Conservation (phyloP, 2,797 vertebrate genomes). For the Thunnus albacares region DNA sequence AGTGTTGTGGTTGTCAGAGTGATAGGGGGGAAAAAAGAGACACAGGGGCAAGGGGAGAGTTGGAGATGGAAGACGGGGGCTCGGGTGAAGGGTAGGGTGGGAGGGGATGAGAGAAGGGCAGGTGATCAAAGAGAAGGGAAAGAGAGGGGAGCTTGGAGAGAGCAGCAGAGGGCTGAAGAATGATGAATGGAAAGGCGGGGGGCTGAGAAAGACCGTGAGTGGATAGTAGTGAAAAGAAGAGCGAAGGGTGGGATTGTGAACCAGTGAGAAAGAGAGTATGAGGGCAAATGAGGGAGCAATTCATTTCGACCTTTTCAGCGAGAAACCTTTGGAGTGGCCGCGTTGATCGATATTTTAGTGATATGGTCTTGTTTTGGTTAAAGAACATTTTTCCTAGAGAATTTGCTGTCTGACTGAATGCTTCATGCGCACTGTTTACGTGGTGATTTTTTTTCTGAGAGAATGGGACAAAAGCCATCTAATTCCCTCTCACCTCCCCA, state of each 20-base stretch:
- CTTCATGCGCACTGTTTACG: slow-evolving; percentile 39
- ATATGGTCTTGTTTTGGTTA: slow-evolving; percentile 62
- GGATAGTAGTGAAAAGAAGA: slow-evolving; percentile 11
- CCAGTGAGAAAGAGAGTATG: slow-evolving; percentile 15
- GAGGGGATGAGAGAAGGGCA: slow-evolving; percentile 18
- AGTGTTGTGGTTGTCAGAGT: slow-evolving; percentile 61
- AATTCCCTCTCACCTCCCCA: slow-evolving; percentile 55
- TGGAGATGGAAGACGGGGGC: slow-evolving; percentile 39
- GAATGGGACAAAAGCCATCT: slow-evolving; percentile 61
- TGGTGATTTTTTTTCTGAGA: slow-evolving; percentile 38
- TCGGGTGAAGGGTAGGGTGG: background rate
- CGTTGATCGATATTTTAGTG: slow-evolving; percentile 68
- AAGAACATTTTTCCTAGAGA: slow-evolving; percentile 46
- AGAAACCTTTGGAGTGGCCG: slow-evolving; percentile 42
- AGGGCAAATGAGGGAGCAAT: slow-evolving; percentile 27
- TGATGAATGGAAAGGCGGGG: slow-evolving; percentile 21
- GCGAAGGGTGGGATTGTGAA: slow-evolving; percentile 4
- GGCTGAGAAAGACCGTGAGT: background rate
- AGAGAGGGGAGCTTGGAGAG: slow-evolving; percentile 8
- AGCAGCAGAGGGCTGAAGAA: slow-evolving; percentile 4
- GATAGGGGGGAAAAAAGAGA: slow-evolving; percentile 11
- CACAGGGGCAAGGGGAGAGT: slow-evolving; percentile 23
- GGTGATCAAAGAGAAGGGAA: slow-evolving; percentile 28
- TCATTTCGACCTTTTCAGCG: slow-evolving; percentile 49
- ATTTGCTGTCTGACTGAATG: slow-evolving; percentile 59